A percentile compares a stretch with the other conserved stretches of the same genome.
Conservation (phyloP, 2,113 vertebrate genomes). For the Dryoscopus gambensis region DNA sequence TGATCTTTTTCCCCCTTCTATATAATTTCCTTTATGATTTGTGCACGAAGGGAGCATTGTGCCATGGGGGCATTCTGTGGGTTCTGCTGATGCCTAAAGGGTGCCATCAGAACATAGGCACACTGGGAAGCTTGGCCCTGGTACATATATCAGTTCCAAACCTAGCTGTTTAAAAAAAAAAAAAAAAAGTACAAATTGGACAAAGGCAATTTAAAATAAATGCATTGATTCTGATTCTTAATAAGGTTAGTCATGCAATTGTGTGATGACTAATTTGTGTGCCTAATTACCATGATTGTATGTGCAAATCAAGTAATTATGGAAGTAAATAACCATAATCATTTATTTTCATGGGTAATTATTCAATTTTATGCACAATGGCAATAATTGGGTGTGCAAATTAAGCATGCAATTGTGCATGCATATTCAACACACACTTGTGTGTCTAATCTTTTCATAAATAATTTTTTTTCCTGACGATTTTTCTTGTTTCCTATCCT, state of each 20-base stretch:
- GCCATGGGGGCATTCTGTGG: neutral
- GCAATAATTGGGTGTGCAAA: slow-evolving; percentile 70
- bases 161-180: neutral
- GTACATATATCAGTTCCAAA: neutral
- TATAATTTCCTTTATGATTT: neutral
- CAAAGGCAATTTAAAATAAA: slow-evolving; percentile 58
- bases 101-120: neutral
- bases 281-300: slow-evolving; percentile 71
- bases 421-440: slow-evolving; percentile 67
- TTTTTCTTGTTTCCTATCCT: neutral
- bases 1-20: neutral
- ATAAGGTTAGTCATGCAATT: slow-evolving; percentile 71
- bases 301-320: slow-evolving; percentile 71
- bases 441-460: slow-evolving; percentile 59
- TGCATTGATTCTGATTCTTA: slow-evolving; percentile 62
- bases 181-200: slow-evolving; percentile 10
- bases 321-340: slow-evolving; percentile 72
- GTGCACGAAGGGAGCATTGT: fast-evolving
- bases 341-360: slow-evolving; percentile 71
- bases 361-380: slow-evolving; percentile 73
- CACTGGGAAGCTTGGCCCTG: neutral
- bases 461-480: neutral
- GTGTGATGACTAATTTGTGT: slow-evolving; percentile 72
- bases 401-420: slow-evolving; percentile 72
- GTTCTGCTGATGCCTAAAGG: neutral